phyloP scores from a whole-genome alignment of 2,888 invertebrate species.

The Neoascia interrupta region DNA sequence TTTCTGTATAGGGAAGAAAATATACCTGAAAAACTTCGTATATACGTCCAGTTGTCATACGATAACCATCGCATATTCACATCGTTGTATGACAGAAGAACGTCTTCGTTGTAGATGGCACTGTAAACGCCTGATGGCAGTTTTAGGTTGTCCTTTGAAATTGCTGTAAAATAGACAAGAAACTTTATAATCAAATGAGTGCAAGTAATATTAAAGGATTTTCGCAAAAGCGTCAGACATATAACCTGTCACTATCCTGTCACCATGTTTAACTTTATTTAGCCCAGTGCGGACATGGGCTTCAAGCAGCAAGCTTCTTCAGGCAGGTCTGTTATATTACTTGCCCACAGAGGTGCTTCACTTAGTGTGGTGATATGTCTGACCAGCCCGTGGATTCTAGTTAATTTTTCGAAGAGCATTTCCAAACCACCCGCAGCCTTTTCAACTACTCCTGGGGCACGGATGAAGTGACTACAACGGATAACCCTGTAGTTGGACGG shows the following conservation, averaged over 20 bases:
- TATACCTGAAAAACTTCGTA: slow-evolving; percentile 84
- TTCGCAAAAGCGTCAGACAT: background rate
- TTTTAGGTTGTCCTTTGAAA: slow-evolving; percentile 69
- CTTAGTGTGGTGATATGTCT: too few relatives aligned
- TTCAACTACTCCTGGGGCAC: too few relatives aligned
- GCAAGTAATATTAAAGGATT: background rate
- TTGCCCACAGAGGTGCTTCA: too few relatives aligned
- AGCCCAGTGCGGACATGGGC: background rate
- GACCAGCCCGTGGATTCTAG: too few relatives aligned
- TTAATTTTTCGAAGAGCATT: too few relatives aligned
- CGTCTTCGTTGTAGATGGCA: slow-evolving; percentile 71
- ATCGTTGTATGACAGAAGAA: slow-evolving; percentile 87
- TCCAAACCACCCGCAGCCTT: too few relatives aligned
- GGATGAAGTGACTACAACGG: too few relatives aligned
- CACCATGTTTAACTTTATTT: too few relatives aligned
- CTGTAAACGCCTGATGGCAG: slow-evolving; percentile 77
- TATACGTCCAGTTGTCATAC: slow-evolving; percentile 89
- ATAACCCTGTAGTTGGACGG: too few relatives aligned
- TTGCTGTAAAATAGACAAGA: slow-evolving; percentile 70
- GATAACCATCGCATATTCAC: slow-evolving; percentile 90
- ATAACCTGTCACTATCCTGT: too few relatives aligned
- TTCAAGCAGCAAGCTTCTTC: background rate
- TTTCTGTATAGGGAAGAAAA: slow-evolving; percentile 19
- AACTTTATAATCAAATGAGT: background rate
- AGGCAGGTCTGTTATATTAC: too few relatives aligned